Conservation (phyloP, 2,113 vertebrate species). For the Meriones unguiculatus region DNA sequence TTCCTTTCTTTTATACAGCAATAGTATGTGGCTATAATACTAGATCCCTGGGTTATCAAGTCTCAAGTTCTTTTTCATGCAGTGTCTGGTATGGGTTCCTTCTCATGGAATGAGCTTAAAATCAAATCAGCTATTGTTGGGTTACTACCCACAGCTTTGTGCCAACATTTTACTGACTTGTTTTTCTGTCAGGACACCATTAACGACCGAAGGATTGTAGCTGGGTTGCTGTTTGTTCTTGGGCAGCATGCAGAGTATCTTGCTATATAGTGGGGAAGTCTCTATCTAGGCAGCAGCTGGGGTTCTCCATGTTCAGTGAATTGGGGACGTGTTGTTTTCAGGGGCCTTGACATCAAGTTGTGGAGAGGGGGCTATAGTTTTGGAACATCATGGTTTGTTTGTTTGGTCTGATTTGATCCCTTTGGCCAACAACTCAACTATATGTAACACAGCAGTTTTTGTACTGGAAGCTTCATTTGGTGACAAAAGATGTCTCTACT, state of each 20-base stretch:
- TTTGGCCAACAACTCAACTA: neutral
- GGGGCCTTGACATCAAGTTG: neutral
- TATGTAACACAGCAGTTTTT: neutral
- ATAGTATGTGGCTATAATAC: neutral
- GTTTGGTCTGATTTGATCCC: neutral
- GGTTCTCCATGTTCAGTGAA: neutral
- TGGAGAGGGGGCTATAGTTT: neutral
- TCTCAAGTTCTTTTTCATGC: neutral
- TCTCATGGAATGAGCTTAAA: neutral
- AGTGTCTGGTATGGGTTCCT: neutral
- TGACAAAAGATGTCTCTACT: neutral
- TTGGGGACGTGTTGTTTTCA: neutral
- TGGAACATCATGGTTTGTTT: neutral
- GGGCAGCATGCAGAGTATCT: neutral
- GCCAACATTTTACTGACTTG: neutral
- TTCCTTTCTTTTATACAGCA: neutral
- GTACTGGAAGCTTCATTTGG: neutral
- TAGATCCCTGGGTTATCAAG: neutral
- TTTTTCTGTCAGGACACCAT: neutral
- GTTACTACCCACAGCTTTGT: neutral
- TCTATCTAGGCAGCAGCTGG: neutral
- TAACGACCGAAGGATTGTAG: neutral
- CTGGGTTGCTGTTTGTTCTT: neutral
- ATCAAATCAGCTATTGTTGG: neutral
- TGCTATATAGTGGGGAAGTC: neutral